A percentile compares a stretch with the other conserved stretches of the same genome.
Conservation (phyloP, 1,140 invertebrate species). For the Scaptomyza graminum region DNA sequence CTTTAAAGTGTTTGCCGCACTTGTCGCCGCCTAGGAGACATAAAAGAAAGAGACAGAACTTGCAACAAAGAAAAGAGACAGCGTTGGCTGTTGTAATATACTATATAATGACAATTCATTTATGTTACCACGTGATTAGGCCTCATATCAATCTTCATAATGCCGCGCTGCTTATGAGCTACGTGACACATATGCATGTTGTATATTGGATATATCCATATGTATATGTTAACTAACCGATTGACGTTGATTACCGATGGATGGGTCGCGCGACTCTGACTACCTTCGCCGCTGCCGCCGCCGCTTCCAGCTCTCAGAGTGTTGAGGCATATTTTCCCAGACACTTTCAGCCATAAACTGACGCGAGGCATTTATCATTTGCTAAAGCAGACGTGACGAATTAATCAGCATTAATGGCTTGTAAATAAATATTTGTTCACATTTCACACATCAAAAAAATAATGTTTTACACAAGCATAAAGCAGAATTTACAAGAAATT, state of each 20-base stretch:
- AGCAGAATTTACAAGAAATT: background rate
- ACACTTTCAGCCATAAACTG: slow-evolving; percentile 55
- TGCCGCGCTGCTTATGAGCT: slow-evolving; percentile 57
- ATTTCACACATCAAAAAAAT: background rate
- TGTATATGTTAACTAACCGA: slow-evolving; percentile 59
- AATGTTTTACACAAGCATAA: background rate
- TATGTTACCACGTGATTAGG: slow-evolving; percentile 79
- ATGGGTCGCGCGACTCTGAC: slow-evolving; percentile 69
- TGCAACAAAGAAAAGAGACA: too few species aligned
- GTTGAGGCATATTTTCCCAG: background rate
- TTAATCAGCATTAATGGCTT: slow-evolving; percentile 58
- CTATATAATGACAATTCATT: slow-evolving; percentile 72
- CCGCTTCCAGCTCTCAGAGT: background rate
- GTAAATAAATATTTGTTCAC: slow-evolving; percentile 12
- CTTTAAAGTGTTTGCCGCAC: slow-evolving; percentile 54
- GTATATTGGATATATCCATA: background rate
- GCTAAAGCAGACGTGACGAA: slow-evolving; percentile 64
- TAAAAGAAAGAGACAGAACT: background rate
- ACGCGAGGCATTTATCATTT: slow-evolving; percentile 70
- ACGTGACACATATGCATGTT: slow-evolving; percentile 52
- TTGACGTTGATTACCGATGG: slow-evolving; percentile 59
- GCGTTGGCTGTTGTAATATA: slow-evolving; percentile 32
- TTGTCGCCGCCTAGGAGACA: slow-evolving; percentile 38
- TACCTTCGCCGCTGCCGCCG: slow-evolving; percentile 27
- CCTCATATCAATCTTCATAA: slow-evolving; percentile 74